Evolutionary conservation across 2,113 vertebrate species (phyloP).

Genomic region (Urocynchramus pylzowi): DNA sequence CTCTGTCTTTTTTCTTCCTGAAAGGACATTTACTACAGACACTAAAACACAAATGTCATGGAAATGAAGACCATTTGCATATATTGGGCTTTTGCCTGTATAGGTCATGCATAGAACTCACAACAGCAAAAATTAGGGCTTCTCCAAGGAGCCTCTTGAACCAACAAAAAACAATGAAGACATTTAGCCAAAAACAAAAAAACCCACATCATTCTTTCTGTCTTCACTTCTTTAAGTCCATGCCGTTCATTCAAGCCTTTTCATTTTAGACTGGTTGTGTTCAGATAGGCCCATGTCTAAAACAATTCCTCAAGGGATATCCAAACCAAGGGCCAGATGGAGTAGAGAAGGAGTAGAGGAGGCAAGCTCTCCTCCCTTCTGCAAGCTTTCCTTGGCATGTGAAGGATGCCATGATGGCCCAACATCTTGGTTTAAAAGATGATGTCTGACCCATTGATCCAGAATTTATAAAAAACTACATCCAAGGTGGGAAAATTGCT

Average conservation of each 20-base stretch:
- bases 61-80: neutral
- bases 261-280: neutral
- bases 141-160: neutral
- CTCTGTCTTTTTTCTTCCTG: neutral
- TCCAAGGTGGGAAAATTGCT: neutral
- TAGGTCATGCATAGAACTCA: neutral
- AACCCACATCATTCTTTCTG: neutral
- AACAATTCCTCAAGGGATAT: neutral
- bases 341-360: neutral
- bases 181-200: neutral
- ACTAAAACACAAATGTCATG: neutral
- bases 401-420: neutral
- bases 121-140: neutral
- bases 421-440: neutral
- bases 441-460: neutral
- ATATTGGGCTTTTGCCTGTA: neutral
- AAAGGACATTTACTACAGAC: neutral
- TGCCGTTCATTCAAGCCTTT: neutral
- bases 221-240: neutral
- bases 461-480: neutral
- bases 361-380: neutral
- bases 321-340: neutral
- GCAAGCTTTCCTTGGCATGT: rapidly evolving
- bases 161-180: neutral
- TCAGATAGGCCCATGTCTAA: neutral